These are phyloP conservation scores for Anthrax anthrax DNA, from an alignment of 2,888 invertebrate genomes.

Conservation along the genomic window DNA sequence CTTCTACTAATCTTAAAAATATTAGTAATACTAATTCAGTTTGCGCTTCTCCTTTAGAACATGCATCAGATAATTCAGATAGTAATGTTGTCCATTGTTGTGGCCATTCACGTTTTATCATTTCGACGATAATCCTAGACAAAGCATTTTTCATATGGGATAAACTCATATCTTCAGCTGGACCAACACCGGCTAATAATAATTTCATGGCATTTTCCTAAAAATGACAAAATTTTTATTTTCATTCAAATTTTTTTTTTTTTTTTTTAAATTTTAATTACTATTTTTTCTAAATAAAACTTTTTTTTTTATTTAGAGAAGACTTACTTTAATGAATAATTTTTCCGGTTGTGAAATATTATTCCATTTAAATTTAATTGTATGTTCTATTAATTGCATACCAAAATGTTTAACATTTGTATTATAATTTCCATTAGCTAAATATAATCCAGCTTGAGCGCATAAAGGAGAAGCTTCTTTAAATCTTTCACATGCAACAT, in stretches of 20 bases:
- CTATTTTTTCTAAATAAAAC: not conserved
- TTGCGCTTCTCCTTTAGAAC: constrained; percentile 69
- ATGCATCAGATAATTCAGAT: constrained; percentile 67
- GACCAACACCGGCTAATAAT: constrained; percentile 58
- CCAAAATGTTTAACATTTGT: constrained; percentile 81
- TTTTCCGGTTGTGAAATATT: constrained; percentile 77
- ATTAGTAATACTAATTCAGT: constrained; percentile 82
- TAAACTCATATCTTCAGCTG: constrained; percentile 47
- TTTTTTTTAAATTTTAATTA: not conserved
- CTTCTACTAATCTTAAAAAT: constrained; percentile 80
- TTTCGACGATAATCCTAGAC: constrained; percentile 86
- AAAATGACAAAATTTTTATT: constrained; percentile 4
- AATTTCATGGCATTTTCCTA: constrained; percentile 80
- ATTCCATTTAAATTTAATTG: constrained; percentile 86
- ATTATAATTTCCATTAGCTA: constrained; percentile 62
- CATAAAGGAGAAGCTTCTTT: constrained; percentile 78
- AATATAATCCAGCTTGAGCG: constrained; percentile 69
- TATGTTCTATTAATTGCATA: constrained; percentile 82
- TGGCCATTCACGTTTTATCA: constrained; percentile 95
- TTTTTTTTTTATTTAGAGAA: constrained; percentile 5
- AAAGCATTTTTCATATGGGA: constrained; percentile 72
- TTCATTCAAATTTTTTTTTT: not conserved
- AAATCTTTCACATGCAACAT: constrained; percentile 71
- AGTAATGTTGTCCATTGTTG: constrained; percentile 88
- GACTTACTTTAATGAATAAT: constrained; percentile 61